phyloP scores from a whole-genome alignment of 2,797 vertebrate species.

The Diplodus puntazzo region DNA sequence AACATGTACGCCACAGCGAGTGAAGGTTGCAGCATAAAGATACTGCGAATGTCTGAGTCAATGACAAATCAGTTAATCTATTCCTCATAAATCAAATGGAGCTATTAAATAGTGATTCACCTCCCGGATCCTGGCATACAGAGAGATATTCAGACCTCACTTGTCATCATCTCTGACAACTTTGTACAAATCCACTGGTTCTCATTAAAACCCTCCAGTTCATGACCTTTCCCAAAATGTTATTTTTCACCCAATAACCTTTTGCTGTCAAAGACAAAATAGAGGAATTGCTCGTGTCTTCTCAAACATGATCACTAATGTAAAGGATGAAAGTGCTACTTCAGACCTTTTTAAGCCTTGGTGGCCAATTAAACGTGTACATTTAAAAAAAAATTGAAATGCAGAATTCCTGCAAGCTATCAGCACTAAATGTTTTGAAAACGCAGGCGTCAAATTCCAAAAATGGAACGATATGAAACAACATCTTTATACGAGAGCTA shows the following conservation, averaged over 20 bases:
- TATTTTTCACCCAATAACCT: conserved; percentile 51
- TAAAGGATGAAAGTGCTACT: conserved; percentile 32
- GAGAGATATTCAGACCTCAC: conserved; percentile 32
- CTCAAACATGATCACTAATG: conserved; percentile 34
- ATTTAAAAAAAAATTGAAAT: background rate
- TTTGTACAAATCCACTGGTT: conserved; percentile 49
- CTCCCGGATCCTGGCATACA: conserved; percentile 25
- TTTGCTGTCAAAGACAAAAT: conserved; percentile 51
- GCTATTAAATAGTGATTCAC: conserved; percentile 39
- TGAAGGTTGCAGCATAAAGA: conserved; percentile 29
- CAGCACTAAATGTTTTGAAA: background rate
- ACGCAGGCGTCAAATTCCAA: background rate
- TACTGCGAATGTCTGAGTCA: background rate
- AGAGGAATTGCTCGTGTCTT: conserved; percentile 10
- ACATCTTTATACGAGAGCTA: background rate
- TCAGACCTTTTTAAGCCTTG: background rate
- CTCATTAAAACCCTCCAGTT: conserved; percentile 24
- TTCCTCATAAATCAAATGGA: conserved; percentile 41
- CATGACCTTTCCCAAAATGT: conserved; percentile 57
- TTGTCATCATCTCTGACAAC: conserved; percentile 32
- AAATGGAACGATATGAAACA: background rate
- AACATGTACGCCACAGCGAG: background rate
- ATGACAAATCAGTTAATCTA: conserved; percentile 28
- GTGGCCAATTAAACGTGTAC: conserved; percentile 11
- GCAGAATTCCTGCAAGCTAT: background rate